Evolutionary conservation across 2,797 vertebrate genomes (phyloP), one percentile per base, ranked within the genome.

Genomic region (Remorina albescens): DNA sequence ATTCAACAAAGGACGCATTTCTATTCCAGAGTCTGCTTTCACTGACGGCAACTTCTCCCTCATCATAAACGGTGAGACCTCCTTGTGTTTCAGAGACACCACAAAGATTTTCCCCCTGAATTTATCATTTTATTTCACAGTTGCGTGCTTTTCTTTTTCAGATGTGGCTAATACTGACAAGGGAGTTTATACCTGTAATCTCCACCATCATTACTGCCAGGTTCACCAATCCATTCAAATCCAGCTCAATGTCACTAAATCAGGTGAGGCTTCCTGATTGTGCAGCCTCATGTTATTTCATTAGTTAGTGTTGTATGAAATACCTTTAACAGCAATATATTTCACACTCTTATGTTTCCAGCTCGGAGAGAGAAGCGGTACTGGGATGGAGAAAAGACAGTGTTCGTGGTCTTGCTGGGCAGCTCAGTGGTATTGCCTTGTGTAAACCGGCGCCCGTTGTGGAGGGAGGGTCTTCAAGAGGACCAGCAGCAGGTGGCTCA

Each of bases 121-220:
- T 62, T 69, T 8, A 26, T 30, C 1, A 21, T 74, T 44, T 69
- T 0, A 47, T 47, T 21, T 63, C 0, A 51, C 57, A 53, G 16
- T 65, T 34, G 34, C 8, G 23, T 76, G 13, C 11, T 73, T 71
- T 61, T 62, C 64, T 21, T 71, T 47, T 30, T 13, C 74, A 99
- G 98, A 92, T 51, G 95, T 97, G 75, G 86, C 91, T 16, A 28
- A 87, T 49, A 93, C 90, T 0, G 98, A 99, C 78, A 94, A 84
- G 86, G 98, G 98, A 15, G 91, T 94, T 0, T 99, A 99, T n/a
- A 97, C 96, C 0, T 99, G 98, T 49, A 99, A 95, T 64, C 95
- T 99, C 39, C 98, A 99, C 84, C 98, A 99, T 37, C 97, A 99
- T 81, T 99, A 99, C 89, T 99, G 98, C 85, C 95, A 98, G 85